phyloP scores from a whole-genome alignment of 2,113 vertebrate genomes.

The Malaclemys terrapin region DNA sequence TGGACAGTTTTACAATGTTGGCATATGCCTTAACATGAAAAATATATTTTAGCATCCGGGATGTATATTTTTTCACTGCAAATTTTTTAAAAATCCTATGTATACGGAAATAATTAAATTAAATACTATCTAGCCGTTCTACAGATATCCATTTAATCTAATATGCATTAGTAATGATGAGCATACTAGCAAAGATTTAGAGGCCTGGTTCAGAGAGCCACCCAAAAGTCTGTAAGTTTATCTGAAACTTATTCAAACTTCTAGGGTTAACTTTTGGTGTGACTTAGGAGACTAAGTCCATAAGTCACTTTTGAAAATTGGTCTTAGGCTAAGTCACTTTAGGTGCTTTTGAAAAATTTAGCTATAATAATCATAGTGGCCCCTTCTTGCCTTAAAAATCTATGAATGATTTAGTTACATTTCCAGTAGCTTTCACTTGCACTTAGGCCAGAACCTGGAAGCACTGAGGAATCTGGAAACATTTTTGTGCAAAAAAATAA shows the following conservation, averaged over 20 bases:
- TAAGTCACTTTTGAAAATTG: background rate
- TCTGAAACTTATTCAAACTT: background rate
- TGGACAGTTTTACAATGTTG: slow-evolving; percentile 19
- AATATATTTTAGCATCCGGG: background rate
- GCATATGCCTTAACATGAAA: background rate
- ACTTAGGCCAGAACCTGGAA: background rate
- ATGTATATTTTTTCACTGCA: background rate
- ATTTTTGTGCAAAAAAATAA: background rate
- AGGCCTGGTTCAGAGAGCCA: background rate
- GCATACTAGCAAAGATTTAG: background rate
- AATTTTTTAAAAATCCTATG: background rate
- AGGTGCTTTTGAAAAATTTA: background rate
- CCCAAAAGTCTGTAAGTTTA: background rate
- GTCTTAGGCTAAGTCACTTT: background rate
- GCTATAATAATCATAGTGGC: background rate
- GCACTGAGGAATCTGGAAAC: background rate
- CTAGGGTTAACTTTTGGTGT: background rate
- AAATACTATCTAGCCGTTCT: background rate
- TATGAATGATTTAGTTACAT: background rate
- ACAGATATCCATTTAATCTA: background rate
- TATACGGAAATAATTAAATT: background rate
- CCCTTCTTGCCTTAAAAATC: background rate
- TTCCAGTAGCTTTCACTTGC: background rate
- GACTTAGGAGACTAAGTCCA: background rate
- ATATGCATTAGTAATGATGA: background rate